Evolutionary conservation across 1,140 invertebrate genomes (phyloP).

Genomic region (Drosophila nasuta): DNA sequence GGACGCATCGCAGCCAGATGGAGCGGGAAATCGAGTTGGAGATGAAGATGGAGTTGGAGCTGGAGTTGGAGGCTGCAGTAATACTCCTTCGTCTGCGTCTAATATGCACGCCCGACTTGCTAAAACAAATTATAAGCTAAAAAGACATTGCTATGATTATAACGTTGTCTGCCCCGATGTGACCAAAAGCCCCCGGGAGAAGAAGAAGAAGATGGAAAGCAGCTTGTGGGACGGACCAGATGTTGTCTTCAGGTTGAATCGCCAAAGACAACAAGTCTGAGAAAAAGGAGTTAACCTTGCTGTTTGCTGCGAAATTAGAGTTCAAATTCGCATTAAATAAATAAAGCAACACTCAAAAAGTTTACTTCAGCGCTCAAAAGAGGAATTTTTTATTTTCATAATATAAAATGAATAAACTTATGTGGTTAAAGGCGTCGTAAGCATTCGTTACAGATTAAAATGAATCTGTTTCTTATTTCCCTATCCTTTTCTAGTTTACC

Average conservation of each 20-base stretch:
- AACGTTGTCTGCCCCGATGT: slow-evolving; percentile 43
- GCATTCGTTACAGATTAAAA: too few relatives aligned
- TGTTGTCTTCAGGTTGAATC: slow-evolving; percentile 4
- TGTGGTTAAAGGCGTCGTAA: too few relatives aligned
- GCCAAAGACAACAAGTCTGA: not conserved
- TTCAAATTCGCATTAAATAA: not conserved
- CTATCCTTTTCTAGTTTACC: too few relatives aligned
- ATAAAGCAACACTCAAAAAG: not conserved
- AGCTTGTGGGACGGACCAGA: slow-evolving; percentile 8
- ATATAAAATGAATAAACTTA: too few relatives aligned
- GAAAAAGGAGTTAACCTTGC: not conserved
- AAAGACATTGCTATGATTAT: slow-evolving; percentile 66
- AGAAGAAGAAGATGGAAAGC: not conserved
- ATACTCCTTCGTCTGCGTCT: slow-evolving; percentile 35
- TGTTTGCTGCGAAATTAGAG: not conserved
- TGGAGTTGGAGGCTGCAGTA: not conserved
- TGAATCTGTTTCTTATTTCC: too few relatives aligned
- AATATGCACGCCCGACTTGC: slow-evolving; percentile 34
- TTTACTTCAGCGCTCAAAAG: not conserved
- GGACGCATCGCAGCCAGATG: slow-evolving; percentile 16
- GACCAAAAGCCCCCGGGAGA: not conserved
- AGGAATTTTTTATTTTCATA: too few relatives aligned
- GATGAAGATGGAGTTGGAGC: not conserved
- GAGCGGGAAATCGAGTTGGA: slow-evolving; percentile 7
- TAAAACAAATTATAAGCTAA: slow-evolving; percentile 67